These are phyloP conservation scores for Buceros bicornis DNA, from an alignment of 2,797 vertebrate genomes.

Conservation along the genomic window DNA sequence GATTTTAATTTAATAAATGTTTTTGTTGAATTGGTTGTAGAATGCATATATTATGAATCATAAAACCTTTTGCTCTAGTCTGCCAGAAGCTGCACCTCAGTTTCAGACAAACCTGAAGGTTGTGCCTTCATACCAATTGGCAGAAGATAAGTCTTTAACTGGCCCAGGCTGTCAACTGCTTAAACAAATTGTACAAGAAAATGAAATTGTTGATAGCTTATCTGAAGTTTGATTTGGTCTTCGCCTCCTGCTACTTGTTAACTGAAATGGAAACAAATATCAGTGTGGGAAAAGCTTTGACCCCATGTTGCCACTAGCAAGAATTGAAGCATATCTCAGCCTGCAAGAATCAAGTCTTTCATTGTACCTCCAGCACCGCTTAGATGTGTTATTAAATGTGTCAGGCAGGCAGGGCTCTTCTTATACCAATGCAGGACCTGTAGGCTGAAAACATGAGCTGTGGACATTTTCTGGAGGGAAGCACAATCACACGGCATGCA, in stretches of 20 bases:
- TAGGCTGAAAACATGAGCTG: neutral
- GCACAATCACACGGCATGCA: neutral
- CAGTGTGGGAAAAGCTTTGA: neutral
- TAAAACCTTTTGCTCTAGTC: neutral
- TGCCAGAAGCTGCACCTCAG: neutral
- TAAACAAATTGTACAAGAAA: neutral
- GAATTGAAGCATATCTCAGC: neutral
- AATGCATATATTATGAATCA: neutral
- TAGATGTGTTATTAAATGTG: neutral
- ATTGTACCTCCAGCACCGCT: neutral
- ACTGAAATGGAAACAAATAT: neutral
- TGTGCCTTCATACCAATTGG: neutral
- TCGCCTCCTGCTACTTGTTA: neutral
- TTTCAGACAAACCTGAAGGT: neutral
- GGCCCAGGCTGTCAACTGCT: neutral
- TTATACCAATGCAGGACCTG: neutral
- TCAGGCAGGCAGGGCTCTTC: neutral
- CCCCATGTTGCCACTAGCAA: neutral
- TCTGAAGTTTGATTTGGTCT: neutral
- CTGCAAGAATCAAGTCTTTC: neutral
- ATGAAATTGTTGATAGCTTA: neutral
- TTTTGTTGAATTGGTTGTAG: slow-evolving; percentile 59
- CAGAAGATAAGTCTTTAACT: neutral
- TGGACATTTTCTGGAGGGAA: neutral
- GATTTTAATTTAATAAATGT: slow-evolving; percentile 32